Base-by-base conservation (phyloP, 2,888 invertebrate species). In the Phalera bucephala region DNA sequence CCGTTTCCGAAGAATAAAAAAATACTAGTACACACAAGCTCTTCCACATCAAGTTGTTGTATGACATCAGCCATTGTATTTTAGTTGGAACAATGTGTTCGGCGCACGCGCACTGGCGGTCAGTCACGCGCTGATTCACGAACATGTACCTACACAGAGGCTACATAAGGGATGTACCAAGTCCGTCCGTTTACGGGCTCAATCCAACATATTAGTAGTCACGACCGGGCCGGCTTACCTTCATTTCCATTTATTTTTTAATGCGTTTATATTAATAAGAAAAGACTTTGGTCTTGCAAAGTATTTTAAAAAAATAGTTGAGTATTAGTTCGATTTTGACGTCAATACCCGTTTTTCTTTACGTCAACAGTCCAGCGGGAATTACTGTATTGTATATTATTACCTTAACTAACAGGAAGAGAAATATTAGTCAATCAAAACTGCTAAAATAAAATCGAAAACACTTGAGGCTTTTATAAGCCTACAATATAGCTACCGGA, bases 11-110 rank as follows among this genome's bases (percentile, higher is more conserved):
- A 37, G 23, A 44, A 36, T 40, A 32, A 34, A 47, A 22, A 13
- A 22, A 31, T 36, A 9, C 36, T 33, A 51, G 42, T 52, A 39
- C 37, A 32, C 32, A 52, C 50, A 55, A 57, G 59, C 56, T 60
- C 62, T 64, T 57, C 63, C 69, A 62, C 60, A 74, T 72, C 73
- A 74, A 67, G 68, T 62, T 61, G 47, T 57, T 52, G 71, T 68
- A 77, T 82, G 82, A 83, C 81, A 81, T 79, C 79, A 79, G 68
- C 77, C 62, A 79, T 81, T 85, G 84, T 83, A 48, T 48, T 56
- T 55, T 34, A 64, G 64, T 65, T 65, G 45, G 60, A 72, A 78
- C 80, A 82, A 75, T 78, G 74, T 65, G 53, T 53, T 52, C 26
- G 49, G 67, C 59, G 72, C 72, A 68, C 67, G 75, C 75, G 67